Percentiles rank a stretch among this genome's conserved stretches.
These are phyloP conservation scores for Drosophila borealis DNA, from an alignment of 2,888 invertebrate genomes.

Conservation along the genomic window DNA sequence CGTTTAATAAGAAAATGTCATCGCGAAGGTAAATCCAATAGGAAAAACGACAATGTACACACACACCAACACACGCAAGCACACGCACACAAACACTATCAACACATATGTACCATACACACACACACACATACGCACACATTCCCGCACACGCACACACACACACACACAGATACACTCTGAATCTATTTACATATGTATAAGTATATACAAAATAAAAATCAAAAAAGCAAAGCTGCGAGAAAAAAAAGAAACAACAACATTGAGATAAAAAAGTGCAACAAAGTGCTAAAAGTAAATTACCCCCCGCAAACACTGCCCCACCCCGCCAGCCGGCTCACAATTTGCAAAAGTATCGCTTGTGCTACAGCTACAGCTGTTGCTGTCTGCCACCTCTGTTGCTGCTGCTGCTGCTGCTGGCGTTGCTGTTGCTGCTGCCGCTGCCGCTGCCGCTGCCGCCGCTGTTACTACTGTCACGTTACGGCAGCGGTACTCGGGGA, in stretches of 20 bases:
- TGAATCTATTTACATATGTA: constrained; percentile 73
- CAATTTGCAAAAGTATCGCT: constrained; percentile 24
- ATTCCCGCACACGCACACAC: constrained; percentile 20
- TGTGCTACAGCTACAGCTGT: constrained; percentile 40
- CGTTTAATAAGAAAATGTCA: constrained; percentile 82
- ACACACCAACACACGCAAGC: constrained; percentile 33
- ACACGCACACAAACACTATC: constrained; percentile 6
- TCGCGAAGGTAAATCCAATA: constrained; percentile 82
- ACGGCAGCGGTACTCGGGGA: neutral
- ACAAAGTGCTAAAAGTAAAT: constrained; percentile 53
- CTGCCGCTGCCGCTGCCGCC: constrained; percentile 8
- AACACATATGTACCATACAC: neutral
- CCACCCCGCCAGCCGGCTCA: constrained; percentile 1
- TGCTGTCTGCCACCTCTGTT: constrained; percentile 36
- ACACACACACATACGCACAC: constrained; percentile 17
- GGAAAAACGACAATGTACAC: constrained; percentile 72
- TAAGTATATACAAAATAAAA: constrained; percentile 71
- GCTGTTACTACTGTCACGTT: neutral
- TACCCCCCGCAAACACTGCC: constrained; percentile 21
- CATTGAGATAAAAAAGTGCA: constrained; percentile 63
- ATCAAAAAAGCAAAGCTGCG: constrained; percentile 35
- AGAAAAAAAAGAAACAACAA: constrained; percentile 50
- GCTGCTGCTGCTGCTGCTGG: constrained; percentile 11
- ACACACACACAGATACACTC: constrained; percentile 54
- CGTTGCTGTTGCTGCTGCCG: neutral